Evolutionary conservation across 2,797 vertebrate genomes (phyloP).

Genomic region (Meriones psammophilus): DNA sequence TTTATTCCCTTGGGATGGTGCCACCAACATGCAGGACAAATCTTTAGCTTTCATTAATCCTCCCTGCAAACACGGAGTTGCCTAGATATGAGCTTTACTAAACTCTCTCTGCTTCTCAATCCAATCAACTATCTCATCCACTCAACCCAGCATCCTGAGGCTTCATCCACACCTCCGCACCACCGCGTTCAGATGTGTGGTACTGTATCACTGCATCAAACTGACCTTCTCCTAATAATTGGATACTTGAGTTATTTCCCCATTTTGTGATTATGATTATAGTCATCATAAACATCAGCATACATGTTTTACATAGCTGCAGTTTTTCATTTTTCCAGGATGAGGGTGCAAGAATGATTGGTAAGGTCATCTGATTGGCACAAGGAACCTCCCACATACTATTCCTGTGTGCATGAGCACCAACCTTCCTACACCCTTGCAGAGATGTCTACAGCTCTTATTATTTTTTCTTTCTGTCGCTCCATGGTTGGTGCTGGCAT

Average conservation of each 20-base stretch:
- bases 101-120: neutral
- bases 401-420: neutral
- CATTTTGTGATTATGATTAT: neutral
- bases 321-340: slow-evolving; percentile 20
- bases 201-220: neutral
- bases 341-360: neutral
- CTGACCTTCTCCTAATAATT: neutral
- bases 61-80: neutral
- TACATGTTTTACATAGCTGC: neutral
- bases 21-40: neutral
- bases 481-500: neutral
- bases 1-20: neutral
- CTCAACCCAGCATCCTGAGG: neutral
- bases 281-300: neutral
- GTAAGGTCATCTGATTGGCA: neutral
- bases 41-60: neutral
- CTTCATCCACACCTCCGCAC: too few species aligned
- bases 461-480: neutral
- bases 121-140: neutral
- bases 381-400: neutral
- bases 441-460: neutral
- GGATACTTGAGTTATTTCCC: neutral
- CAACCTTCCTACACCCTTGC: neutral
- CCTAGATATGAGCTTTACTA: neutral
- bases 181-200: neutral